Base-by-base conservation (phyloP, 2,113 vertebrate species). In the Atractosteus spatula region DNA sequence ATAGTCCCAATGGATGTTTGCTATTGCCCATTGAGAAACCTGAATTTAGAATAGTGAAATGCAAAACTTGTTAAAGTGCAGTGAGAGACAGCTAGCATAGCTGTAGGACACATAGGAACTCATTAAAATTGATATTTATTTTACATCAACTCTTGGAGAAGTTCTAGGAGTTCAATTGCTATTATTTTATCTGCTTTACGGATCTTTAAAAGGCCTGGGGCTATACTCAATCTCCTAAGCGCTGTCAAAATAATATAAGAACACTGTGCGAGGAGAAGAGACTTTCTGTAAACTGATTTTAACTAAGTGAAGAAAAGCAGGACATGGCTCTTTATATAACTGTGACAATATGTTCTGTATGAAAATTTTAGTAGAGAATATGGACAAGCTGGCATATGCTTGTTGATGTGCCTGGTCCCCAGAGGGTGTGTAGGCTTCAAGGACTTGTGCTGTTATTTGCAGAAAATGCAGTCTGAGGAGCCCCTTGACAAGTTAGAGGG, bases 71-170 rank as follows among this genome's bases (percentile, higher is more conserved):
- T 29, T 29, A 29, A 59, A 16, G 12, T 6, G 14, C 12, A 13
- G 57, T 11, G 57, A 14, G 6, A n/a, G 57, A 16, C 57, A 59
- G 57, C 4, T n/a, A 59, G 11, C 47, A 51, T 51, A 51, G 57
- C 57, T 59, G 4, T 5, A 16, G 12, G 57, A 59, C 57, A 59
- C 11, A 13, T 59, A 59, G 57, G n/a, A 59, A 59, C 57, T 16
- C 57, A 59, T 59, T 59, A 59, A 59, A 59, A n/a, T 59, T 59
- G 57, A 59, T 59, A 14, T 59, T 59, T 59, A 16, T 59, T 59
- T 59, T 59, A 59, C 12, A n/a, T 14, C 12, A 51, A 51, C 10
- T 59, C 57, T 59, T 59, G 57, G 57, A 59, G 57, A 59, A 59
- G 57, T 59, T 59, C 57, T 59, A 13, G 12, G 57, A 59, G 57